phyloP scores from a whole-genome alignment of 2,888 invertebrate species.

The Ormyrus nitidulus region DNA sequence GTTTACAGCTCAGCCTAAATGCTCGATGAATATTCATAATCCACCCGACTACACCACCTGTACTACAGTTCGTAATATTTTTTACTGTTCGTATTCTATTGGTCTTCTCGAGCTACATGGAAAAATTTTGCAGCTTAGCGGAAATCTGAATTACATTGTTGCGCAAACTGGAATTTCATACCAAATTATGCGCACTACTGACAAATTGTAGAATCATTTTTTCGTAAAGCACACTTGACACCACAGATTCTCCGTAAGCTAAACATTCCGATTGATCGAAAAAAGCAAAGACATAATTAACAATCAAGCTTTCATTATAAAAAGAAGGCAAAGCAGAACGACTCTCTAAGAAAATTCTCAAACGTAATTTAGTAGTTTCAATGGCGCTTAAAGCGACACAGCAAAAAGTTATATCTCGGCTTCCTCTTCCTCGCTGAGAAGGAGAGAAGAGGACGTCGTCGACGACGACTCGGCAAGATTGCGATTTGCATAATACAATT shows the following conservation, averaged over 20 bases:
- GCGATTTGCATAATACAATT: constrained; percentile 75
- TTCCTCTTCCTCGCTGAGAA: neutral
- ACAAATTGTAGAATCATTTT: no score
- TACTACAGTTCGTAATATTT: neutral
- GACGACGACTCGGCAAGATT: constrained; percentile 71
- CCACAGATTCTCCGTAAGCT: neutral
- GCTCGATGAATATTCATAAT: constrained; percentile 71
- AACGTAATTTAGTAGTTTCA: constrained; percentile 42
- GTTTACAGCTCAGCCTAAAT: constrained; percentile 68
- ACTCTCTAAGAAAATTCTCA: constrained; percentile 35
- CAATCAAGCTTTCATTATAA: constrained; percentile 23
- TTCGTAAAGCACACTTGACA: no score
- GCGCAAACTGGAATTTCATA: neutral
- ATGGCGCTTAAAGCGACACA: constrained; percentile 41
- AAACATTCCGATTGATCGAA: neutral
- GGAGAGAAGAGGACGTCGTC: constrained; percentile 18
- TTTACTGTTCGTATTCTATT: neutral
- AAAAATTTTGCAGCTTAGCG: neutral
- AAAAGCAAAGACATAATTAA: neutral
- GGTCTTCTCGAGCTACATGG: no score
- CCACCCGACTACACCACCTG: constrained; percentile 23
- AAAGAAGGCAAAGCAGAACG: neutral
- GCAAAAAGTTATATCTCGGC: constrained; percentile 42
- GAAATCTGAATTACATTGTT: neutral
- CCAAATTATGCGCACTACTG: neutral